Conservation (phyloP, 2,888 invertebrate species). For the Strigamia crassipes region DNA sequence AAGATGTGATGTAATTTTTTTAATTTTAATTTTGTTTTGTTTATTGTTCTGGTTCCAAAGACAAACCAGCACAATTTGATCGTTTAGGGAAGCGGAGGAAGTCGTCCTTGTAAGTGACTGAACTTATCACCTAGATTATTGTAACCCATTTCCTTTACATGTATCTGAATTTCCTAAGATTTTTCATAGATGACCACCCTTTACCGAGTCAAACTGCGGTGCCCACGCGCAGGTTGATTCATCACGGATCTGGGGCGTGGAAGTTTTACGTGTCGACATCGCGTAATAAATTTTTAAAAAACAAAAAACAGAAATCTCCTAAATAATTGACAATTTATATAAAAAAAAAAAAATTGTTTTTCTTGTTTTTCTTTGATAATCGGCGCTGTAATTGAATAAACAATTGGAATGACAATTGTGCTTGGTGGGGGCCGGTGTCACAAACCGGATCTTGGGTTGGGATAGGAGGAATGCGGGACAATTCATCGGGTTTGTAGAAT, state of each 20-base stretch:
- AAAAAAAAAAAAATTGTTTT: too few species aligned
- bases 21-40: too few species aligned
- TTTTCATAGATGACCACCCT: slow-evolving; percentile 3
- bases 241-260: not conserved
- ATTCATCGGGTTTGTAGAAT: too few species aligned
- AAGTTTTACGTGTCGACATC: not conserved
- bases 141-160: slow-evolving; percentile 13
- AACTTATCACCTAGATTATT: slow-evolving; percentile 36
- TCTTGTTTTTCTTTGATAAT: not conserved
- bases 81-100: not conserved
- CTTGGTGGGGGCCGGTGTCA: too few species aligned
- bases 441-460: too few species aligned
- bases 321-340: not conserved
- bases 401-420: too few species aligned
- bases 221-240: not conserved
- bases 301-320: not conserved
- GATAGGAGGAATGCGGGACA: too few species aligned
- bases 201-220: not conserved
- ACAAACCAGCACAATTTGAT: not conserved
- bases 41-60: not conserved
- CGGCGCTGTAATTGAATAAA: not conserved
- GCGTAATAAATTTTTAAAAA: not conserved
- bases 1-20: too few species aligned
- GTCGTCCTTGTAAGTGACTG: slow-evolving; percentile 20
- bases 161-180: not conserved